Conservation (phyloP, 2,797 vertebrate genomes). For the Huso huso region DNA sequence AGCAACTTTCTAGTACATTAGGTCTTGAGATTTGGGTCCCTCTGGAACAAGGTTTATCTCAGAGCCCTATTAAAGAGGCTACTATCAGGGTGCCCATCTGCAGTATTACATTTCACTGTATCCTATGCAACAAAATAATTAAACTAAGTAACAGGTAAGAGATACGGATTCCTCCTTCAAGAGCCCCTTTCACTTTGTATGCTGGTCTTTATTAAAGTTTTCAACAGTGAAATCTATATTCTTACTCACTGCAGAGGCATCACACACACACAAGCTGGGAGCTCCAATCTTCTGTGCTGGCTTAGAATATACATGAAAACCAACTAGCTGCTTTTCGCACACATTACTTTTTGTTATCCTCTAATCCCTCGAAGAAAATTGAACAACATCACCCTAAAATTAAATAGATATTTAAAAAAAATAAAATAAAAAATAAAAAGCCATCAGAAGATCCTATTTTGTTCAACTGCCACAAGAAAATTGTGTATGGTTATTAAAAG, state of each 20-base stretch:
- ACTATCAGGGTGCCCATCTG: conserved; percentile 18
- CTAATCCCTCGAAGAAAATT: too few species aligned
- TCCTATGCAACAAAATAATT: conserved; percentile 57
- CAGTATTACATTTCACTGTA: conserved; percentile 62
- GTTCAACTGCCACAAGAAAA: too few species aligned
- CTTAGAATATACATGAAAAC: too few species aligned
- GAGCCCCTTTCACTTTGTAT: conserved; percentile 62
- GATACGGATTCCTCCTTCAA: conserved; percentile 56
- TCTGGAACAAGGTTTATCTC: conserved; percentile 10
- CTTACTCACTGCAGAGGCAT: conserved; percentile 1
- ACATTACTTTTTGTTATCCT: too few species aligned
- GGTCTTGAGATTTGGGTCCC: conserved; percentile 25
- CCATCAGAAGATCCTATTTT: too few species aligned
- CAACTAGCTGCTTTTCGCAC: too few species aligned
- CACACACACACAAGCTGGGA: conserved; percentile 4
- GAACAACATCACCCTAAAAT: too few species aligned
- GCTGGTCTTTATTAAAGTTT: conserved; percentile 30
- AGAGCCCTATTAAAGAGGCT: conserved; percentile 9
- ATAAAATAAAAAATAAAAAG: too few species aligned
- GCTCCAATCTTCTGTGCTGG: too few species aligned
- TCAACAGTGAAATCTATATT: conserved; percentile 51
- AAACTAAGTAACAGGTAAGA: conserved; percentile 62
- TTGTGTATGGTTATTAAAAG: too few species aligned
- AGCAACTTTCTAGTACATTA: conserved; percentile 45
- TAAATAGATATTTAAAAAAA: too few species aligned